These are phyloP conservation scores for Orius insidiosus DNA, from an alignment of 1,140 invertebrate genomes.

Conservation along the genomic window DNA sequence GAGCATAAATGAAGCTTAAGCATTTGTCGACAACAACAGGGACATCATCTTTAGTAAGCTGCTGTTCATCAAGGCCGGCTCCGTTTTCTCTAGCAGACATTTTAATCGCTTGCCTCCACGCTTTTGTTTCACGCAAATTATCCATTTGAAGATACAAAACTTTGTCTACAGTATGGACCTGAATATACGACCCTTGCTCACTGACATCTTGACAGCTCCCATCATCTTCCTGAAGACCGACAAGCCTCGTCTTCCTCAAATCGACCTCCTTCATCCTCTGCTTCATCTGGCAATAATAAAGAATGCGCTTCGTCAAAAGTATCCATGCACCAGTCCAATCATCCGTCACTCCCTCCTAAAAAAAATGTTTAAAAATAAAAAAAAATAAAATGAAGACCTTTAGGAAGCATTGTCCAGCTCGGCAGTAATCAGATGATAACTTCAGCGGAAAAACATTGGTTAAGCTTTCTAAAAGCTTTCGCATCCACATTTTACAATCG, in stretches of 20 bases:
- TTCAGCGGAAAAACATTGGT: slow-evolving; percentile 39
- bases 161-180: slow-evolving; percentile 42
- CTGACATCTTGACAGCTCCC: slow-evolving; percentile 17
- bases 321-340: slow-evolving; percentile 63
- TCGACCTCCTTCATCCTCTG: slow-evolving; percentile 43
- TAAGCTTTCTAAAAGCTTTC: slow-evolving; percentile 41
- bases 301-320: slow-evolving; percentile 44
- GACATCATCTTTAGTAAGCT: slow-evolving; percentile 67
- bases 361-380: slow-evolving; percentile 13
- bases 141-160: slow-evolving; percentile 55
- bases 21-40: slow-evolving; percentile 81
- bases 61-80: slow-evolving; percentile 58
- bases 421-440: slow-evolving; percentile 37
- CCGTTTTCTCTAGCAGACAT: slow-evolving; percentile 60
- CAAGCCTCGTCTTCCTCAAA: slow-evolving; percentile 60
- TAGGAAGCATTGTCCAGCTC: slow-evolving; percentile 47
- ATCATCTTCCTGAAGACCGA: slow-evolving; percentile 37
- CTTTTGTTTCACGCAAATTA: slow-evolving; percentile 30
- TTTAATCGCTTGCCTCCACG: slow-evolving; percentile 54
- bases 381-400: slow-evolving; percentile 31
- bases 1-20: slow-evolving; percentile 68
- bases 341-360: slow-evolving; percentile 42
- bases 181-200: slow-evolving; percentile 40
- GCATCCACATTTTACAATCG: slow-evolving; percentile 45
- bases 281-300: slow-evolving; percentile 42